Evolutionary conservation across 2,113 vertebrate genomes (phyloP).

Genomic region (Zosterops borbonicus): DNA sequence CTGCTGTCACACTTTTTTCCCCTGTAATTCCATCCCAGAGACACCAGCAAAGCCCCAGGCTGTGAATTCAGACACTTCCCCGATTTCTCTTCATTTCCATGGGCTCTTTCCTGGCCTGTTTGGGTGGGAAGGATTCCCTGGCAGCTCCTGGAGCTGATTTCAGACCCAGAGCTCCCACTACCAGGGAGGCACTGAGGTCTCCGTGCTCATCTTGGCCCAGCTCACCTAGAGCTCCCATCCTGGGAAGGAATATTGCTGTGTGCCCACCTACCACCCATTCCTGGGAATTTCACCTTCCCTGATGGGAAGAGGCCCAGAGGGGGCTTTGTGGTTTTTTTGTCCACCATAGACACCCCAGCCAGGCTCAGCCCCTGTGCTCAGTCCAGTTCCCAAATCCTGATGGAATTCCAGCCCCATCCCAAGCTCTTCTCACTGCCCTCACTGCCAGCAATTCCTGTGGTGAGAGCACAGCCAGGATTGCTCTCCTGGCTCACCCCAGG

Average conservation of each 20-base stretch:
- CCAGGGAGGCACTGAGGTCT: accelerated
- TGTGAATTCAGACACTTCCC: background rate
- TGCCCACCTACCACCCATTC: background rate
- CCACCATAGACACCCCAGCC: background rate
- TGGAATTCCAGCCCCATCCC: background rate
- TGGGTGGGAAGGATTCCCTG: background rate
- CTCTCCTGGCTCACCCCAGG: background rate
- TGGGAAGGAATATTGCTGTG: background rate
- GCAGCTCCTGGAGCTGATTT: background rate
- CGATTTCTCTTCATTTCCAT: accelerated
- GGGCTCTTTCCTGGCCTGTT: background rate
- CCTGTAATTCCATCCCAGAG: background rate
- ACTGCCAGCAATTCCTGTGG: background rate
- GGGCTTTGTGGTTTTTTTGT: no score
- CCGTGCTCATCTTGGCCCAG: accelerated
- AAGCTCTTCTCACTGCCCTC: background rate
- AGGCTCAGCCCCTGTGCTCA: background rate
- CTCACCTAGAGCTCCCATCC: background rate
- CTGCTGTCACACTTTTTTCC: background rate
- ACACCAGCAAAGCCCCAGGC: background rate
- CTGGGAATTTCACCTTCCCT: background rate
- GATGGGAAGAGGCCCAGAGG: background rate
- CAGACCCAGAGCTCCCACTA: background rate
- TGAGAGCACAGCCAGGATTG: background rate
- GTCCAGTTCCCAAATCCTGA: background rate